Conservation (phyloP, 2,888 invertebrate genomes). For the Protophormia terraenovae region DNA sequence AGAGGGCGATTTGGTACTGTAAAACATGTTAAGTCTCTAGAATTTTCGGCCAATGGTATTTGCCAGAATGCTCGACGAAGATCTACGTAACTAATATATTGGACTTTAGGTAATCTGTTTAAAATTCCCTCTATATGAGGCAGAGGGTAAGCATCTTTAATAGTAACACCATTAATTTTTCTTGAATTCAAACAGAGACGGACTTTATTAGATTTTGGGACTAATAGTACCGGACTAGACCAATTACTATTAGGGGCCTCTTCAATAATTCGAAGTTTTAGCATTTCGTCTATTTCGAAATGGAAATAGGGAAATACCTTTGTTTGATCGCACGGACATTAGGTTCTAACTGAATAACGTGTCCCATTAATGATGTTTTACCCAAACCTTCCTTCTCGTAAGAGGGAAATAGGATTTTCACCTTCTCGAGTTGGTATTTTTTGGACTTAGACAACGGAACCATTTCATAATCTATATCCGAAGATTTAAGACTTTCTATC, state of each 20-base stretch:
- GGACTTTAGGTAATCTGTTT: not conserved
- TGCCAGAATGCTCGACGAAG: constrained; percentile 30
- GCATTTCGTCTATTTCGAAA: constrained; percentile 22
- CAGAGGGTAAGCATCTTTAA: constrained; percentile 29
- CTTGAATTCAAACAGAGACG: not conserved
- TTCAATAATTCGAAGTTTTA: not conserved
- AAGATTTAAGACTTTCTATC: not conserved
- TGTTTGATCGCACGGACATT: not conserved
- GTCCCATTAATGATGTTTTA: not conserved
- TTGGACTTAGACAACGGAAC: not conserved
- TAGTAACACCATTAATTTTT: constrained; percentile 11
- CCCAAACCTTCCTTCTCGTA: constrained; percentile 12
- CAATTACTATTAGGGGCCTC: constrained; percentile 37
- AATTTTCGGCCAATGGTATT: constrained; percentile 13
- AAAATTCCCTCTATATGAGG: not conserved
- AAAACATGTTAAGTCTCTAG: constrained; percentile 16
- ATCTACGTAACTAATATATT: not conserved
- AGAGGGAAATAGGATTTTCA: not conserved
- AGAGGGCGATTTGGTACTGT: constrained; percentile 32
- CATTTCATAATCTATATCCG: not conserved
- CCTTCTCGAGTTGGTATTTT: not conserved
- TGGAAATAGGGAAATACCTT: constrained; percentile 5
- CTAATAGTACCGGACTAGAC: constrained; percentile 46
- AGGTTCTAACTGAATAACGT: not conserved
- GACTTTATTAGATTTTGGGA: not conserved